Base-by-base conservation (phyloP, 2,113 vertebrate species). In the Lonchura striata region DNA sequence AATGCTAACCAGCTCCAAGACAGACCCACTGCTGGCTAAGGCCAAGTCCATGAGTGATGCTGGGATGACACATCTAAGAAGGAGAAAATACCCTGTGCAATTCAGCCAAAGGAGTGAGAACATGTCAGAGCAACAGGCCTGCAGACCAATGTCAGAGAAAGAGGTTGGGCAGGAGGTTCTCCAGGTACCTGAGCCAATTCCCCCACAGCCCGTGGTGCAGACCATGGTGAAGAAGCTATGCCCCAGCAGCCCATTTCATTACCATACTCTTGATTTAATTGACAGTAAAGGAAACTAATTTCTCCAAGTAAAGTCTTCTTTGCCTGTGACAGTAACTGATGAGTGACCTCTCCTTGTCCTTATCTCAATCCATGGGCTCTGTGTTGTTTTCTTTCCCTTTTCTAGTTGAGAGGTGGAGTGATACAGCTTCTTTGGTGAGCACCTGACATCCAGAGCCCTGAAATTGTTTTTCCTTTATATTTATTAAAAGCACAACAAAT, bases 11-110 rank as follows among this genome's bases (percentile, higher is more conserved):
- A 52, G 20, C 10, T 49, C 20, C n/a, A 81, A 47, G n/a, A 49
- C 2, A 23, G 21, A 42, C 13, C 8, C 18, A 11, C 11, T 13
- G 9, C 30, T 52, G 30, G n/a, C 24, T n/a, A 18, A 57, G 37
- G 42, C 30, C 0, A 0, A 69, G 37, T 4, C 13, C 22, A 42
- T 71, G n/a, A 53, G 23, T 0, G 0, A 8, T n/a, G 17, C 17
- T 65, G 19, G 12, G 35, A 46, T n/a, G 42, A 44, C 13, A 16
- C 3, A 46, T 19, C 37, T 44, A 19, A n/a, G 33, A 44, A 56
- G 14, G 24, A 17, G 7, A 6, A 44, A 77, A 86, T 50, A 1
- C 3, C 13, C 15, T 13, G 13, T 7, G 13, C 10, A n/a, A 63
- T 86, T 56, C 37, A 61, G 33, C 10, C 56, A 27, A 12, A 76